Percentiles rank a stretch among this genome's conserved stretches.
Evolutionary conservation across 2,797 vertebrate genomes (phyloP).

Genomic region (Megaceryle alcyon): DNA sequence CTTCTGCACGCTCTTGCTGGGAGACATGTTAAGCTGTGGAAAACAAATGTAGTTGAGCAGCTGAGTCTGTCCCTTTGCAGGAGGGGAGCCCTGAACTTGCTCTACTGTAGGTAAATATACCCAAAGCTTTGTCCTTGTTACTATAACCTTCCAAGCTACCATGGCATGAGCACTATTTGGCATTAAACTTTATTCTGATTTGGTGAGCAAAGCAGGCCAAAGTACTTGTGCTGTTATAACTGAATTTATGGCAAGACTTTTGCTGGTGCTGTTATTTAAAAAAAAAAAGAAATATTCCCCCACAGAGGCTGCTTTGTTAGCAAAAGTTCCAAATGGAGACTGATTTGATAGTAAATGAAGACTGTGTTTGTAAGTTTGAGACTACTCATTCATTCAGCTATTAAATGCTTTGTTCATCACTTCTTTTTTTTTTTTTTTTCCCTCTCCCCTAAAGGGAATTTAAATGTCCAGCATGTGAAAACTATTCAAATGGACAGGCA

Average conservation of each 20-base stretch:
- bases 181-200: not conserved
- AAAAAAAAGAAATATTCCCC: not conserved
- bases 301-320: constrained; percentile 11
- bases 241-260: not conserved
- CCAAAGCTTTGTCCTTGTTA: not conserved
- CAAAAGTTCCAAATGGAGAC: not conserved
- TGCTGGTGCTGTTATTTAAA: constrained; percentile 3
- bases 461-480: not conserved
- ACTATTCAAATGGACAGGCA: not conserved
- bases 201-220: not conserved
- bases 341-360: not conserved
- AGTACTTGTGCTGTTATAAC: not conserved
- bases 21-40: not conserved
- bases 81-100: not conserved
- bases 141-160: not conserved
- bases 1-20: not conserved
- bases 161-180: not conserved
- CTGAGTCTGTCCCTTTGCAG: not conserved
- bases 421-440: not conserved
- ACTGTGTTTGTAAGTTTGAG: not conserved
- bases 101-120: not conserved
- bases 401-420: not conserved
- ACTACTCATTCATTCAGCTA: not conserved
- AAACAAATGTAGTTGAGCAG: not conserved
- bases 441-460: not conserved